Evolutionary conservation across 2,888 invertebrate species (phyloP).

Genomic region (Mimas tiliae): DNA sequence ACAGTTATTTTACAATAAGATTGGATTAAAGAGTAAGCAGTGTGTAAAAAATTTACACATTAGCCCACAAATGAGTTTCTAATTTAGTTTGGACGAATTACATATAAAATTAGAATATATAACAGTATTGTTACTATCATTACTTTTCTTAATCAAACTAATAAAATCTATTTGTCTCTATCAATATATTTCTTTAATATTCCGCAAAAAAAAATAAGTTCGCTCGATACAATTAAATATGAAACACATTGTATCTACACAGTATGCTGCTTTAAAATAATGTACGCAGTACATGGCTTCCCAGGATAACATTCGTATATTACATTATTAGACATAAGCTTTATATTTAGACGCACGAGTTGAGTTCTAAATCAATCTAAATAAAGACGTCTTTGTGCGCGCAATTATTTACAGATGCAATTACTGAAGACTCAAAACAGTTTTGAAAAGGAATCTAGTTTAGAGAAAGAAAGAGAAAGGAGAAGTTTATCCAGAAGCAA

Average conservation of each 20-base stretch:
- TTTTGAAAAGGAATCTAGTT: slow-evolving; percentile 81
- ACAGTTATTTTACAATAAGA: no score
- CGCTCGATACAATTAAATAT: neutral
- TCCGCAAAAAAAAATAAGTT: no score
- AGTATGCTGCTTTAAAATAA: neutral
- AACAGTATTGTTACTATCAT: no score
- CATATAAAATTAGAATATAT: no score
- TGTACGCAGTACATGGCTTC: neutral
- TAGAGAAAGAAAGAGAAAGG: slow-evolving; percentile 77
- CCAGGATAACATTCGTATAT: slow-evolving; percentile 1
- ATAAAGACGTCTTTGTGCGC: slow-evolving; percentile 12
- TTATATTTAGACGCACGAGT: slow-evolving; percentile 21
- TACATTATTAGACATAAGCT: slow-evolving; percentile 12
- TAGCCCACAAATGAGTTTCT: no score
- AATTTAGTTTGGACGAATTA: no score
- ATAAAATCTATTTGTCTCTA: no score
- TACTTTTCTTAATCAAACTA: no score
- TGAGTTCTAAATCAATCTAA: slow-evolving; percentile 21
- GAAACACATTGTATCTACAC: neutral
- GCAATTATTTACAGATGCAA: slow-evolving; percentile 74
- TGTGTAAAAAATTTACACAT: no score
- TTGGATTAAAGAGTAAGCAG: no score
- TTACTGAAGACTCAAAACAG: slow-evolving; percentile 82
- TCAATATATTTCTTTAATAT: no score
- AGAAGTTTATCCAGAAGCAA: slow-evolving; percentile 76